Evolutionary conservation across 2,888 invertebrate genomes (phyloP).

Genomic region (Gisinianus flammeolus): DNA sequence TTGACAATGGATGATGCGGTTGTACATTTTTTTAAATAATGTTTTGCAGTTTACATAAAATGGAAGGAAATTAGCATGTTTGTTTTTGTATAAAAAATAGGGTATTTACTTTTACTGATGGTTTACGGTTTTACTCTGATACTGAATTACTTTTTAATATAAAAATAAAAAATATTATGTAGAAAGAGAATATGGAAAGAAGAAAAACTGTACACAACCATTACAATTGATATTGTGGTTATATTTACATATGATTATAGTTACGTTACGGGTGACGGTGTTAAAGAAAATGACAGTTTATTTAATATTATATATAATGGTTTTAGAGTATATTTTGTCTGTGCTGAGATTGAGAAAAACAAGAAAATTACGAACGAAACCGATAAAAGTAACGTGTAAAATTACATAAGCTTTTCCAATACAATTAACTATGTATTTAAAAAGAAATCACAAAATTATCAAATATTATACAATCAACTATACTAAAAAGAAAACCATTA

Average conservation of each 20-base stretch:
- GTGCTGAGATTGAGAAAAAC: neutral
- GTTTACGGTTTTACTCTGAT: constrained; percentile 8
- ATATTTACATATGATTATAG: neutral
- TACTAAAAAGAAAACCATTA: neutral
- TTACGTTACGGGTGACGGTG: constrained; percentile 17
- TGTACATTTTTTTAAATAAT: neutral
- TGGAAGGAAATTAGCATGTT: neutral
- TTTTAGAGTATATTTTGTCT: neutral
- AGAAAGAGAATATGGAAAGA: no score
- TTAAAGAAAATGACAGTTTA: neutral
- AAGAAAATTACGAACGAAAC: neutral
- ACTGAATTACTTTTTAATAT: neutral
- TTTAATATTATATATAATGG: neutral
- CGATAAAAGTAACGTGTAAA: neutral
- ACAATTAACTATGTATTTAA: neutral
- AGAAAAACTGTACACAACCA: no score
- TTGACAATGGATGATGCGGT: neutral
- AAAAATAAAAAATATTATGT: no score
- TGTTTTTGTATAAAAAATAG: neutral
- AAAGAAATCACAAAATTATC: neutral
- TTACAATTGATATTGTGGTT: neutral
- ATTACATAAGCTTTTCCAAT: neutral
- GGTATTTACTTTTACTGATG: neutral
- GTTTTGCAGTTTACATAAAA: neutral
- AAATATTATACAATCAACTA: neutral